Base-by-base conservation (phyloP, 2,888 invertebrate species). In the Phyllotreta striolata region DNA sequence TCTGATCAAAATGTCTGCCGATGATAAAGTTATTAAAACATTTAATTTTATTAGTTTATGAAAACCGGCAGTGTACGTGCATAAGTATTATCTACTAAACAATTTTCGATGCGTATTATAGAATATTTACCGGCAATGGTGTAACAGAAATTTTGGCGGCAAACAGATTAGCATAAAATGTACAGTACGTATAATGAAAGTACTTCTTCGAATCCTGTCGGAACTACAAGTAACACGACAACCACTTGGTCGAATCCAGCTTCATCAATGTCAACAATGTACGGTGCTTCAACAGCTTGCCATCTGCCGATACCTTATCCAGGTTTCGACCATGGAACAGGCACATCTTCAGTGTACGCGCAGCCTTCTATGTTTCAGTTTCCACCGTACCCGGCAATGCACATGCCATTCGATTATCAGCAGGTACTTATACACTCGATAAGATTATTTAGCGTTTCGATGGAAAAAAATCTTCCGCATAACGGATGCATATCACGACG, bases 371-470 rank as follows among this genome's bases (percentile, higher is more conserved):
- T 77, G 72, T 78, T 78, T 68, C 77, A 76, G 64, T 78, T 78
- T 70, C 72, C 76, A 7, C 72, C 74, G 1, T 78, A 78, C 63
- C 71, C 77, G 4, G 62, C 72, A 14, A 75, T 78, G 69, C 76
- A 76, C 56, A 73, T 78, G 62, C 76, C 78, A 0, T 79, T 79
- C 63, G 79, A 79, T 67, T 79, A 79, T 70, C 77, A 74, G 38
- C 79, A 78, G 77, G 78, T 78, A 77, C 24, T 24, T 24, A 24
- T 24, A 24, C 24, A 24, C 24, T 24, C 24, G 24, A 24, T 24
- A 24, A 24, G 24, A 24, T 24, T 24, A 24, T 24, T 24, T 24
- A 24, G 24, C 24, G 4, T 24, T 24, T 41, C 10, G 41, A 41
- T 41, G 41, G 10, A 41, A 41, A 41, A 41, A 41, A 41, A 41